Evolutionary conservation across 1,140 invertebrate genomes (phyloP).

Genomic region (Sitobion miscanthi): DNA sequence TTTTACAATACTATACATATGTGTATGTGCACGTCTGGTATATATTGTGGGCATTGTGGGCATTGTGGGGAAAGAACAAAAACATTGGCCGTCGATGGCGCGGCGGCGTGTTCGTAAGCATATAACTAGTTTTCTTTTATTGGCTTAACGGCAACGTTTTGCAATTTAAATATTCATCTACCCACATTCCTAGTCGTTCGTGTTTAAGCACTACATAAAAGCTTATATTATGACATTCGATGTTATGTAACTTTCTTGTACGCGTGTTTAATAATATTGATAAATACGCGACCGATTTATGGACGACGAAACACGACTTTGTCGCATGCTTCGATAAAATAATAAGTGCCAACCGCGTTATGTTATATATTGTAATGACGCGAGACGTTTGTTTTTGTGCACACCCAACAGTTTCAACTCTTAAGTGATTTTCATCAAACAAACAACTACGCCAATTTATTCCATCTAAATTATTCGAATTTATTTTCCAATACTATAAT

Average conservation of each 20-base stretch:
- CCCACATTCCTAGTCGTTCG: constrained; percentile 15
- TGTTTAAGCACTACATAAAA: constrained; percentile 18
- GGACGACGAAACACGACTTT: neutral
- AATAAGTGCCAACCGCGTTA: neutral
- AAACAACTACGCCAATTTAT: neutral
- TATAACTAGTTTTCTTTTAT: constrained; percentile 33
- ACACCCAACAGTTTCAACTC: neutral
- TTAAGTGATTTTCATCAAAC: neutral
- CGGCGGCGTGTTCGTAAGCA: neutral
- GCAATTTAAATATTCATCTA: constrained; percentile 43
- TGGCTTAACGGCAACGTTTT: constrained; percentile 24
- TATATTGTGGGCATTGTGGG: neutral
- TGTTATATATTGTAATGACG: neutral
- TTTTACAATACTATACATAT: neutral
- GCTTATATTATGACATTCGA: constrained; percentile 23
- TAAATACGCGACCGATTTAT: neutral
- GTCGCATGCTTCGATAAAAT: neutral
- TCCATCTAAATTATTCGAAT: neutral
- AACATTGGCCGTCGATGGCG: neutral
- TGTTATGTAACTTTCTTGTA: constrained; percentile 16
- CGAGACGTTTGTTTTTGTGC: neutral
- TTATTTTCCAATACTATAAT: neutral
- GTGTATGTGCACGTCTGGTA: neutral
- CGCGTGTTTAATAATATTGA: neutral
- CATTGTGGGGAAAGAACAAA: neutral